A percentile compares a stretch with the other conserved stretches of the same genome.
Conservation (phyloP, 92 coral and sea anemone species). For the Blastomussa wellsi region DNA sequence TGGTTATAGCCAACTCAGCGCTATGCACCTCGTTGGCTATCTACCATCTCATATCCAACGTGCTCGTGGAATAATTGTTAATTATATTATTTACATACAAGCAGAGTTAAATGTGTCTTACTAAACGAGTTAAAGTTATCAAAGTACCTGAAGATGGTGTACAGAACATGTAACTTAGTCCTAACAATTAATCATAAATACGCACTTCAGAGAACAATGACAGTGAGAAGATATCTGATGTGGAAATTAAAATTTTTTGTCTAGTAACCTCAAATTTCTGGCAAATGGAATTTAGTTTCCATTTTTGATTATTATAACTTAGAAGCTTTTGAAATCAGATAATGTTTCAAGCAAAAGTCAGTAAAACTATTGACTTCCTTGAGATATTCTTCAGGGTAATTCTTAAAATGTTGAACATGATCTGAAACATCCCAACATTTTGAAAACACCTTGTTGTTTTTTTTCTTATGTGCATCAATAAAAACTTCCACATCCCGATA, state of each 20-base stretch:
- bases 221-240: too few species aligned
- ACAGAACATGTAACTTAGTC: too few species aligned
- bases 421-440: constrained; percentile 79
- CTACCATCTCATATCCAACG: too few species aligned
- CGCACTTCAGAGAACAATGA: too few species aligned
- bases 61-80: too few species aligned
- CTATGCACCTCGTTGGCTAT: too few species aligned
- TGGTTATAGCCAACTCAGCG: too few species aligned
- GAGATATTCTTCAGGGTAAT: constrained; percentile 80
- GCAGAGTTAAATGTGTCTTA: not conserved
- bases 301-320: not conserved
- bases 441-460: constrained; percentile 59
- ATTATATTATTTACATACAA: too few species aligned
- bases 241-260: too few species aligned
- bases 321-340: not conserved
- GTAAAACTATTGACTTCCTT: constrained; percentile 64
- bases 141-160: too few species aligned
- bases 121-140: too few species aligned
- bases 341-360: constrained; percentile 64
- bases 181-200: too few species aligned
- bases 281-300: not conserved
- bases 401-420: constrained; percentile 88
- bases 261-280: not conserved
- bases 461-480: constrained; percentile 55
- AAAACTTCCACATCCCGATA: constrained; percentile 61